Evolutionary conservation across 2,797 vertebrate species (phyloP), one percentile per base, ranked within the genome.

Genomic region (Falco rusticolus): DNA sequence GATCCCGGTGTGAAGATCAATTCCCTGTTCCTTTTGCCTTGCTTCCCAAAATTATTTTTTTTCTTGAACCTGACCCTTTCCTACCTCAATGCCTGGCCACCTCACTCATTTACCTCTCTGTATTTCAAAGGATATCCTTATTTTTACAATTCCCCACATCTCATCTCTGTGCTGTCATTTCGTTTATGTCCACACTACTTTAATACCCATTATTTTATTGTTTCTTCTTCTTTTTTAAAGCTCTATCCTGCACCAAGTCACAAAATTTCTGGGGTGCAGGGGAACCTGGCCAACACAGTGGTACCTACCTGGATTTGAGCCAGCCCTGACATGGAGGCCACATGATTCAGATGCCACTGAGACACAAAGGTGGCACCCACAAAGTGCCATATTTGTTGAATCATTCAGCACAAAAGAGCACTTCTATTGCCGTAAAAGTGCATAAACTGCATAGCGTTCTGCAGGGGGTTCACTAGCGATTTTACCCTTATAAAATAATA

Each of bases 1-100:
- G 2, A 39, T 83, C 53, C 79, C 83, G 87, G 76, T 87, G 47
- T 80, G 66, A 95, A 91, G 84, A 94, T 47, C 39, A 81, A 91
- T 90, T 74, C 56, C 29, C 75, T 64, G 7, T 57, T 91, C 60
- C 78, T 88, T 86, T 78, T 90, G 16, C 66, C 64, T 51, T 82
- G 45, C 56, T 89, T 85, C 68, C 71, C 41, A 68, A 74, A 43
- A 8, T 66, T 77, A 87, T n/a, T 95, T 93, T 82, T 20, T 41
- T 83, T 90, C 75, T 77, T 87, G 48, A 95, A 68, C 25, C 54
- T 53, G 29, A 69, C 31, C 56, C 53, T 86, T 86, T 93, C 28
- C 66, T 89, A 14, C 68, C 78, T 77, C 71, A 29, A 16, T 43
- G 51, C 56, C 75, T 50, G 31, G 53, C 37, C 69, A 69, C 53